These are phyloP conservation scores for Drosophila algonquin DNA, from an alignment of 2,888 invertebrate species.

Conservation along the genomic window DNA sequence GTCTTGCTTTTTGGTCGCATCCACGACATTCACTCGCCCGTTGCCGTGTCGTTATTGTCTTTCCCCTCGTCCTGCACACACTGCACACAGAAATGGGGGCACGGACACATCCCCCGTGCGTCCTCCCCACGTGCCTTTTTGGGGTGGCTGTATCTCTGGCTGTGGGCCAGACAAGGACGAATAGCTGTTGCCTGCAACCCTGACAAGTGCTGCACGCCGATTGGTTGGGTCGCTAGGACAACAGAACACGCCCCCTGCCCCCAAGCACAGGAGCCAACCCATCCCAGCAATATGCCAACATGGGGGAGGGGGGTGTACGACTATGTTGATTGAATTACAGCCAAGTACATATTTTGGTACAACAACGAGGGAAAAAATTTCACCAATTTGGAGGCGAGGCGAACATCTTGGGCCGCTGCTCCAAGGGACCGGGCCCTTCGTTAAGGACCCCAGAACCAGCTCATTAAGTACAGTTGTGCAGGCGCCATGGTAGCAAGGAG, in stretches of 20 bases:
- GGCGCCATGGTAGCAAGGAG: conserved; percentile 21
- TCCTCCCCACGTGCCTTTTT: neutral
- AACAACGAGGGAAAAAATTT: conserved; percentile 58
- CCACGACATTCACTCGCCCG: conserved; percentile 31
- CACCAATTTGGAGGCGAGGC: conserved; percentile 1
- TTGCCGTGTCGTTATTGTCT: conserved; percentile 47
- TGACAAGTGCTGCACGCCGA: conserved; percentile 30
- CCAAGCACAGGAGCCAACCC: neutral
- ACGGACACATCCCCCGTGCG: neutral
- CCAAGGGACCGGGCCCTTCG: conserved; percentile 30
- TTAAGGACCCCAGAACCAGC: conserved; percentile 41
- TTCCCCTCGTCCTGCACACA: neutral
- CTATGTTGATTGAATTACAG: conserved; percentile 79
- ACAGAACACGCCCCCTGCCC: conserved; percentile 52
- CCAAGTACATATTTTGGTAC: conserved; percentile 70
- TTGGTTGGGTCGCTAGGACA: conserved; percentile 44
- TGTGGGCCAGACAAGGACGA: conserved; percentile 54
- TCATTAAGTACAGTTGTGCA: conserved; percentile 63
- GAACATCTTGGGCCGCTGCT: conserved; percentile 9
- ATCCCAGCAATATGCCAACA: neutral
- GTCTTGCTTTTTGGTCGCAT: conserved; percentile 78
- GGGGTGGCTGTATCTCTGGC: neutral
- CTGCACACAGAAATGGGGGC: neutral
- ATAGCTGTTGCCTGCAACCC: conserved; percentile 50
- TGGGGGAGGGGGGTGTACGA: conserved; percentile 51